phyloP scores from a whole-genome alignment of 2,888 invertebrate species.

The Molorchus minor region DNA sequence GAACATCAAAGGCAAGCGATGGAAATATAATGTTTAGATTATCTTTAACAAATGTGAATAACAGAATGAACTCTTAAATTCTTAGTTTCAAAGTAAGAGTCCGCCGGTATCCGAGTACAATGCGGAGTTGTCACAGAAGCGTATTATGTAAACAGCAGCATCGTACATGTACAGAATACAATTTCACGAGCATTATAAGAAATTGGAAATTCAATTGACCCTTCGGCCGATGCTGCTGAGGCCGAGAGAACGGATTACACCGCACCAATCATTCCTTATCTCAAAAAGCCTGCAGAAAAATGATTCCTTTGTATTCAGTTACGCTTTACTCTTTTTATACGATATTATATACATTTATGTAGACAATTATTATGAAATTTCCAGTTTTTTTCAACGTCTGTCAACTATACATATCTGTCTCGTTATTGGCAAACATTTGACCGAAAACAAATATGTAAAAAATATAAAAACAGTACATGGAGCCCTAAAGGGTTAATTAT shows the following conservation, averaged over 20 bases:
- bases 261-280: slow-evolving; percentile 52
- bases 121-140: slow-evolving; percentile 47
- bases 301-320: slow-evolving; percentile 50
- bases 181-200: slow-evolving; percentile 55
- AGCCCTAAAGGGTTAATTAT: no score
- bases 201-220: slow-evolving; percentile 58
- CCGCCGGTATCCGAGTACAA: slow-evolving; percentile 35
- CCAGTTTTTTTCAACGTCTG: no score
- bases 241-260: slow-evolving; percentile 47
- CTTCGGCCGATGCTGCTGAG: slow-evolving; percentile 46
- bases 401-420: no score
- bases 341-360: slow-evolving; percentile 43
- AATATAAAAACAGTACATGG: no score
- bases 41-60: slow-evolving; percentile 36
- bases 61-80: slow-evolving; percentile 39
- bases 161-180: slow-evolving; percentile 55
- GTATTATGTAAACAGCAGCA: slow-evolving; percentile 57
- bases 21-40: slow-evolving; percentile 32
- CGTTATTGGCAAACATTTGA: no score
- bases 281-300: slow-evolving; percentile 46
- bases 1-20: slow-evolving; percentile 31
- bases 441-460: no score
- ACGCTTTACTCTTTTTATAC: slow-evolving; percentile 33
- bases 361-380: slow-evolving; percentile 41
- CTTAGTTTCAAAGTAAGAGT: slow-evolving; percentile 33